These are phyloP conservation scores for Plagodis dolabraria DNA, from an alignment of 2,888 invertebrate genomes.

Conservation along the genomic window DNA sequence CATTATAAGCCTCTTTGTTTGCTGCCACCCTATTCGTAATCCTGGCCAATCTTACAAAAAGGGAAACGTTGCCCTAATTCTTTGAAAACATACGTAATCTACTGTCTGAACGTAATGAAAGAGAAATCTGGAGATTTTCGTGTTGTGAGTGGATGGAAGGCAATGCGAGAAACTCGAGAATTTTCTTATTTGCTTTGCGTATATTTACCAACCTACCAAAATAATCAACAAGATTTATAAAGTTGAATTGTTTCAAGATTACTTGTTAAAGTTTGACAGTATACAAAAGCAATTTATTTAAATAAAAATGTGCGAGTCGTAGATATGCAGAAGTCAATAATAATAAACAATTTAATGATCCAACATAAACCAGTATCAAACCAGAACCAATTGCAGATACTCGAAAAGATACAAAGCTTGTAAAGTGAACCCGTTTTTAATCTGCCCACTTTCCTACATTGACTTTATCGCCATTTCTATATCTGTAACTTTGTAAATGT, in stretches of 20 bases:
- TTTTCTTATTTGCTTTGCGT: not conserved
- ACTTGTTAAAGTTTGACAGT: no score
- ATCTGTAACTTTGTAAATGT: constrained; percentile 47
- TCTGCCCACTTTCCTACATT: constrained; percentile 41
- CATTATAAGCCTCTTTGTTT: constrained; percentile 54
- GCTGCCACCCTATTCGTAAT: constrained; percentile 52
- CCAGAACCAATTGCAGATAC: constrained; percentile 16
- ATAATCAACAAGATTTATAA: no score
- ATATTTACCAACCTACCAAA: no score
- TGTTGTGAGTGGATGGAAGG: constrained; percentile 14
- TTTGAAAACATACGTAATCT: constrained; percentile 57
- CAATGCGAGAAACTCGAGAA: constrained; percentile 7
- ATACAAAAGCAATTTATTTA: not conserved
- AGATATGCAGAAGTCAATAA: constrained; percentile 3
- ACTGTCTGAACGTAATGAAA: constrained; percentile 33
- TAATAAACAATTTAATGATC: constrained; percentile 4
- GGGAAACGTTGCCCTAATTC: constrained; percentile 53
- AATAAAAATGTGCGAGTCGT: not conserved
- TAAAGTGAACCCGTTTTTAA: constrained; percentile 55
- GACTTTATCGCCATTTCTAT: constrained; percentile 43
- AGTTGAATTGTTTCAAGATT: no score
- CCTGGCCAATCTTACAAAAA: constrained; percentile 61
- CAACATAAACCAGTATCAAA: constrained; percentile 12
- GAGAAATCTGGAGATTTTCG: constrained; percentile 27
- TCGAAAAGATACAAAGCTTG: constrained; percentile 36